phyloP scores from a whole-genome alignment of 2,797 vertebrate genomes.

The Enteromius radiatus region DNA sequence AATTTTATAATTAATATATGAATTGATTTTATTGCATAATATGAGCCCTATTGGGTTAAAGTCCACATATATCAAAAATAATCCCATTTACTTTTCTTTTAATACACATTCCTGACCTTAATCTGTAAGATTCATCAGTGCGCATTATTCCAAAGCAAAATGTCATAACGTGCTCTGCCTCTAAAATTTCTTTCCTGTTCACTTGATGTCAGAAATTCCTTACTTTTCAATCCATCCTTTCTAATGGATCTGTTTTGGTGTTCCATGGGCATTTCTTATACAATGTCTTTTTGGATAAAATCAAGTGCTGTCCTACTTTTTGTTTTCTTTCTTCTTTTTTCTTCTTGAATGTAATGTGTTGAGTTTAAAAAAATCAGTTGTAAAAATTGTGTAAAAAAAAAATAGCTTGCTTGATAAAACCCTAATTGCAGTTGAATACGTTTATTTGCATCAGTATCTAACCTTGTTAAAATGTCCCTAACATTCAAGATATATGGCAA shows the following conservation, averaged over 20 bases:
- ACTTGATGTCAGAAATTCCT: constrained; percentile 6
- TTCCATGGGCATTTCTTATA: not conserved
- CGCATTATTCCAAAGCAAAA: constrained; percentile 25
- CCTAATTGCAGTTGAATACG: constrained; percentile 8
- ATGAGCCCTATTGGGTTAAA: not conserved
- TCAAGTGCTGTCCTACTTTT: not conserved
- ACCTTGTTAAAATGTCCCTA: too few species aligned
- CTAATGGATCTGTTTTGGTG: not conserved
- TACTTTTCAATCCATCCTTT: not conserved
- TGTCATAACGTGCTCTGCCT: not conserved
- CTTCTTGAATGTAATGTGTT: not conserved
- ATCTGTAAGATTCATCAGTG: constrained; percentile 4
- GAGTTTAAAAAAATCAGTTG: not conserved
- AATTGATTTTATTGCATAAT: not conserved
- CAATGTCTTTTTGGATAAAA: not conserved
- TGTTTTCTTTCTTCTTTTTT: too few species aligned
- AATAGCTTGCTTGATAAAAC: not conserved
- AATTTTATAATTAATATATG: too few species aligned
- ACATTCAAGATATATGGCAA: too few species aligned
- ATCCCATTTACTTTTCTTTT: not conserved
- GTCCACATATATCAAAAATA: not conserved
- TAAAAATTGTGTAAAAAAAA: not conserved
- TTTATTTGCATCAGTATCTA: constrained; percentile 2
- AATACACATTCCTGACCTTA: not conserved
- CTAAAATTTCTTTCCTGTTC: not conserved